phyloP scores from a whole-genome alignment of 1,140 invertebrate species.

The Calliopsis andreniformis region DNA sequence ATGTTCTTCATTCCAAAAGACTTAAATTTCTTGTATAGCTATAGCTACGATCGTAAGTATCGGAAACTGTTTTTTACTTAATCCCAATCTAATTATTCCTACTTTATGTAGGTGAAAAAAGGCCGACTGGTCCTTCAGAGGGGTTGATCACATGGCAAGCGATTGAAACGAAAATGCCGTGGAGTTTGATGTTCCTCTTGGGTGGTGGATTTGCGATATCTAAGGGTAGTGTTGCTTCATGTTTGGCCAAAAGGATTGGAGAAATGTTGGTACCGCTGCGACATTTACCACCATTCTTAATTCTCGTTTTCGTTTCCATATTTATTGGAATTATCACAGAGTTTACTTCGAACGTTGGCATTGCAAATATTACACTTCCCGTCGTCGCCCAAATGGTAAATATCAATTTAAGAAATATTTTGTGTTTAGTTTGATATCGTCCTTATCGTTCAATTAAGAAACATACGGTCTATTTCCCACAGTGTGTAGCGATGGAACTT shows the following conservation, averaged over 20 bases:
- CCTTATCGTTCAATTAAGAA: background rate
- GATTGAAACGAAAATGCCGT: slow-evolving; percentile 87
- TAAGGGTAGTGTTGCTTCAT: slow-evolving; percentile 87
- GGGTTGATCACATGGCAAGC: slow-evolving; percentile 88
- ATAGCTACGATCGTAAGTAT: slow-evolving; percentile 74
- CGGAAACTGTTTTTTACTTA: background rate
- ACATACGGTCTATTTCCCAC: slow-evolving; percentile 41
- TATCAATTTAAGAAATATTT: too few species aligned
- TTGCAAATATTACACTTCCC: slow-evolving; percentile 92
- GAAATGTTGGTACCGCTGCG: slow-evolving; percentile 82
- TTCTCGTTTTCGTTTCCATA: slow-evolving; percentile 83
- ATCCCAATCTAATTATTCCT: slow-evolving; percentile 17
- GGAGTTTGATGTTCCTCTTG: slow-evolving; percentile 88
- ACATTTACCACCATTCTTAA: slow-evolving; percentile 80
- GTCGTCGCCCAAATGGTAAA: slow-evolving; percentile 90
- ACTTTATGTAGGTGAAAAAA: slow-evolving; percentile 64
- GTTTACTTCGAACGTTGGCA: slow-evolving; percentile 92
- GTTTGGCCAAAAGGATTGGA: slow-evolving; percentile 87
- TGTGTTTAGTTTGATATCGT: too few species aligned
- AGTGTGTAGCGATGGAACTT: slow-evolving; percentile 84
- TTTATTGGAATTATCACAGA: slow-evolving; percentile 86
- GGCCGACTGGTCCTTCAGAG: slow-evolving; percentile 83
- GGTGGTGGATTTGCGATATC: slow-evolving; percentile 93
- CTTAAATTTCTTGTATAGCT: slow-evolving; percentile 85
- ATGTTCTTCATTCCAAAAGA: slow-evolving; percentile 91